Base-by-base conservation (phyloP, 2,113 vertebrate species). In the Gambusia affinis region DNA sequence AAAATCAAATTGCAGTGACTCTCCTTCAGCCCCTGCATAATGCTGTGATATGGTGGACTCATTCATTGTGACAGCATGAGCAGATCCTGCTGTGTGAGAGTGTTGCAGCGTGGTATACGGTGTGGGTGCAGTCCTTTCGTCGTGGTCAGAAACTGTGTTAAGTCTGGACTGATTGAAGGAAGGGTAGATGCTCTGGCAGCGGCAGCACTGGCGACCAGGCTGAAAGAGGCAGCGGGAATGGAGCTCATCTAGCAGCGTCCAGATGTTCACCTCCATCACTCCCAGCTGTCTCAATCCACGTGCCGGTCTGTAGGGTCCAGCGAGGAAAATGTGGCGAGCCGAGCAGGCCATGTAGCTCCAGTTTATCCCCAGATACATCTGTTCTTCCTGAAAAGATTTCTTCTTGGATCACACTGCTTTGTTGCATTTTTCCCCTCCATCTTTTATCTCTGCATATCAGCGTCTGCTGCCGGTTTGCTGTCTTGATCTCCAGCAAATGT, bases 261-360 rank as follows among this genome's bases (percentile, higher is more conserved):
- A 92, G 84, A 64, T 82, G 68, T 79, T 75, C 24, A 22, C 28
- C 65, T 72, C 61, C 57, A 39, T 27, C 73, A 70, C 28, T 73
- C 67, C 68, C 67, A 83, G 73, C 51, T 54, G 69, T 66, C 84
- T 85, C 39, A 4, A 77, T 81, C 85, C 89, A 86, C 64, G 84
- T 91, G 85, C 88, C 76, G 73, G 65, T 72, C 84, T 82, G 67
- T 71, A 54, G 54, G 27, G 67, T 67, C 67, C 12, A 31, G 37
- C 57, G 72, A 71, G 61, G 67, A 75, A 42, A 64, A 63, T 31
- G 73, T 42, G 65, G 54, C 15, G 71, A 51, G 54, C 60, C 65
- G 84, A 78, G 29, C 73, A 81, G 78, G 76, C 27, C 83, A 79
- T 73, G 80, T 67, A 78, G 78, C 54, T 70, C 83, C 60, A 61